phyloP scores from a whole-genome alignment of 2,113 vertebrate genomes.

The Rana temporaria region DNA sequence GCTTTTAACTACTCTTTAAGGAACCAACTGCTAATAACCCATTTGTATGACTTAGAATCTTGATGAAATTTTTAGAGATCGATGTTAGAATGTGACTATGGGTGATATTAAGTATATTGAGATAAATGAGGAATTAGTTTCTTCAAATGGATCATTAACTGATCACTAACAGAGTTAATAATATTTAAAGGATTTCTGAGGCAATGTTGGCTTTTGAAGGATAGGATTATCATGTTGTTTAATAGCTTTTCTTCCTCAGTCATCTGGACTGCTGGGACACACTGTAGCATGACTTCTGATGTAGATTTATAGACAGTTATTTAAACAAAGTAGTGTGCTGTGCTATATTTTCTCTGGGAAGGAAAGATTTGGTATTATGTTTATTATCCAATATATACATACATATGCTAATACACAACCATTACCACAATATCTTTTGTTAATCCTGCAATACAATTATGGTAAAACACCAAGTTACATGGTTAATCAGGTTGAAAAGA shows the following conservation, averaged over 20 bases:
- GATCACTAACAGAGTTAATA: constrained; percentile 46
- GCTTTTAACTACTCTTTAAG: constrained; percentile 54
- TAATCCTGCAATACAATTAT: too few species aligned
- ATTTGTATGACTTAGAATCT: constrained; percentile 46
- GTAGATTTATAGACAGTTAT: constrained; percentile 44
- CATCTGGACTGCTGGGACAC: constrained; percentile 26
- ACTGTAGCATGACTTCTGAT: constrained; percentile 38
- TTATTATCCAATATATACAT: too few species aligned
- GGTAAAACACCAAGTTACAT: too few species aligned
- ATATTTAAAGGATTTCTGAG: constrained; percentile 43
- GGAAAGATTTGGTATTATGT: too few species aligned
- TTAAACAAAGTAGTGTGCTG: neutral
- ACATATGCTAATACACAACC: too few species aligned
- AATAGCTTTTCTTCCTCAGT: constrained; percentile 28
- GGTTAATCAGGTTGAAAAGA: too few species aligned
- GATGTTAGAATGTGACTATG: constrained; percentile 39
- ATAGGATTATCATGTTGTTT: constrained; percentile 45
- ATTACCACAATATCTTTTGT: too few species aligned
- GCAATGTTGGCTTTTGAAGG: constrained; percentile 37
- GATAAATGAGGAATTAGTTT: constrained; percentile 51
- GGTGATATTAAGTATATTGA: constrained; percentile 55
- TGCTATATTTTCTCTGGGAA: too few species aligned
- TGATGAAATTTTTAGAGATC: constrained; percentile 48
- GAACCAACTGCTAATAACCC: constrained; percentile 43
- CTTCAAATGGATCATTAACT: constrained; percentile 51